These are phyloP conservation scores for Microplitis mediator DNA, from an alignment of 1,140 invertebrate species.

Conservation along the genomic window DNA sequence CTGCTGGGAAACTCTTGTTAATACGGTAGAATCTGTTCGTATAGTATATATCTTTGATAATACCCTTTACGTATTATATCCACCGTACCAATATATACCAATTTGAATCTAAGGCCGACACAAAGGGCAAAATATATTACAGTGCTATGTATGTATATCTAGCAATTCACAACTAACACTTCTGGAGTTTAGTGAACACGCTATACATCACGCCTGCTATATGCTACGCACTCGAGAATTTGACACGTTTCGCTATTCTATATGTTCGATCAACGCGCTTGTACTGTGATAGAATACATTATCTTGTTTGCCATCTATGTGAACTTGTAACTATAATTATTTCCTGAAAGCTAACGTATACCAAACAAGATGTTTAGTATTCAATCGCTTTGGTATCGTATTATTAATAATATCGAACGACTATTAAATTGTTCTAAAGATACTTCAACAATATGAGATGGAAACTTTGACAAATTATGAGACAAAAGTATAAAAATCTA, in stretches of 20 bases:
- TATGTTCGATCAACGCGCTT: conserved; percentile 19
- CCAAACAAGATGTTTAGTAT: background rate
- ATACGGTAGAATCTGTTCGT: background rate
- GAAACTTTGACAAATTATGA: too few species aligned
- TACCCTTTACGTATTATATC: background rate
- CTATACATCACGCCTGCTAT: background rate
- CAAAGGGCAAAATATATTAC: background rate
- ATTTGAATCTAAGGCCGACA: conserved; percentile 21
- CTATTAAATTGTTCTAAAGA: too few species aligned
- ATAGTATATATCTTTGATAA: conserved; percentile 8
- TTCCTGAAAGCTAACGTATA: background rate
- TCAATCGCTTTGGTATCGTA: background rate
- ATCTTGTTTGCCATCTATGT: background rate
- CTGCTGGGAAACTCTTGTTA: background rate
- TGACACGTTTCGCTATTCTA: conserved; percentile 15
- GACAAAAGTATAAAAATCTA: too few species aligned
- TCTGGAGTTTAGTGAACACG: too few species aligned
- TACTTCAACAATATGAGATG: too few species aligned
- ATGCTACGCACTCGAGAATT: background rate
- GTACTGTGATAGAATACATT: conserved; percentile 16
- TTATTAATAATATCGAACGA: background rate
- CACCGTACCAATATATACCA: background rate
- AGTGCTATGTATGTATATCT: background rate
- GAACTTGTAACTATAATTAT: conserved; percentile 20
- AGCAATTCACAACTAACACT: background rate